Evolutionary conservation across 2,113 vertebrate species (phyloP).

Genomic region (Sterrhoptilus dennistouni): DNA sequence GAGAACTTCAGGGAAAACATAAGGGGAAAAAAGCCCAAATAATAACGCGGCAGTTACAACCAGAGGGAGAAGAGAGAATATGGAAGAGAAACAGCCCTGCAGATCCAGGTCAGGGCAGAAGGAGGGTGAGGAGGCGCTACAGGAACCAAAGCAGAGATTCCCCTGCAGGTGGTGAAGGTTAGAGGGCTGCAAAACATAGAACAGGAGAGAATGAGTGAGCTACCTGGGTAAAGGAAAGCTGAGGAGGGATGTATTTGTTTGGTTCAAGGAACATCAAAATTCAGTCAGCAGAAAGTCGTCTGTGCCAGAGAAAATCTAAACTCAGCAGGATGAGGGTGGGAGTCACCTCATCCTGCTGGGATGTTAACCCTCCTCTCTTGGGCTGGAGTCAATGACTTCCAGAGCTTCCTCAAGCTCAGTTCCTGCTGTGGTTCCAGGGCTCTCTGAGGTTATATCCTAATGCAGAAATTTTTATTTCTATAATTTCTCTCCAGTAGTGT

Average conservation of each 20-base stretch:
- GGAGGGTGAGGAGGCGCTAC: neutral
- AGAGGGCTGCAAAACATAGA: neutral
- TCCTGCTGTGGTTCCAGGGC: fast-evolving
- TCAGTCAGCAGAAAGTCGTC: neutral
- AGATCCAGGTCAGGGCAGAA: neutral
- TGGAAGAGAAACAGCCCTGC: neutral
- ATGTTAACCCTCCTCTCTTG: neutral
- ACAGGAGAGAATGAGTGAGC: neutral
- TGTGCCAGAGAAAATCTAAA: neutral
- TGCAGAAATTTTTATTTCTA: neutral
- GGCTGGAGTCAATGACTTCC: neutral
- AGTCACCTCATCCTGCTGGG: neutral
- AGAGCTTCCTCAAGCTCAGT: neutral
- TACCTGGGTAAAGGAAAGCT: neutral
- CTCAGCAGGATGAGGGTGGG: neutral
- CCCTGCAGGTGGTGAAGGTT: neutral
- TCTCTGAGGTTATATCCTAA: neutral
- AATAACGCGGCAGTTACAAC: neutral
- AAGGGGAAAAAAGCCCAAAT: fast-evolving
- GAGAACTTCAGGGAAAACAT: neutral
- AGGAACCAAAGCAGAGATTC: neutral
- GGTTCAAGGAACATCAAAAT: neutral
- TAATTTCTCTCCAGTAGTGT: neutral
- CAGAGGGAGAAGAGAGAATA: neutral
- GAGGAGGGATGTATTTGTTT: neutral